phyloP scores from a whole-genome alignment of 2,888 invertebrate genomes.

The Zygogramma bicolorata region DNA sequence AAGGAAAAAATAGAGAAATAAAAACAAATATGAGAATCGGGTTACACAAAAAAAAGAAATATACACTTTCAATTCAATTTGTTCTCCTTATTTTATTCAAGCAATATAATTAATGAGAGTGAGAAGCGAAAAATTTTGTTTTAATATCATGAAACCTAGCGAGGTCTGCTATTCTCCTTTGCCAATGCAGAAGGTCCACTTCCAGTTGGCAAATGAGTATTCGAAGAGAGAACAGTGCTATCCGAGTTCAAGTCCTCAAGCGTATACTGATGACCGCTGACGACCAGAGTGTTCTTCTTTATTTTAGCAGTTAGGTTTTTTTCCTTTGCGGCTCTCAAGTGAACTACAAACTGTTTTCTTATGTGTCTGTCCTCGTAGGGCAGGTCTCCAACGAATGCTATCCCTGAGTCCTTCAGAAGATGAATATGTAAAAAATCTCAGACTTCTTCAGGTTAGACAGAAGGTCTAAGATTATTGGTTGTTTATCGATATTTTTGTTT shows the following conservation, averaged over 20 bases:
- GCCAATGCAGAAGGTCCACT: too few species aligned
- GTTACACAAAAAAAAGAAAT: too few species aligned
- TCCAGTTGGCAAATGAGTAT: too few species aligned
- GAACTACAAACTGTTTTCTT: background rate
- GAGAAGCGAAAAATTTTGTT: too few species aligned
- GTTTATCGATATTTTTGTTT: background rate
- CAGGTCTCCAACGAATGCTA: background rate
- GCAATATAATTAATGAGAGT: too few species aligned
- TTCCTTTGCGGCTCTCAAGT: background rate
- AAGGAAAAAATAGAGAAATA: too few species aligned
- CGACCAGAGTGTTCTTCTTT: background rate
- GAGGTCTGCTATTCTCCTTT: too few species aligned
- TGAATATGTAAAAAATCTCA: background rate
- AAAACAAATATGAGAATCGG: too few species aligned
- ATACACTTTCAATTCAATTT: too few species aligned
- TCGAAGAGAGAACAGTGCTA: too few species aligned
- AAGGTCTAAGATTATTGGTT: background rate
- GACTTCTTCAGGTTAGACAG: background rate
- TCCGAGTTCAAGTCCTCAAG: background rate
- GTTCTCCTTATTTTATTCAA: too few species aligned
- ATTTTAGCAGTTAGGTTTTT: background rate
- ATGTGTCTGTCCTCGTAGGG: background rate
- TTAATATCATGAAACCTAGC: too few species aligned
- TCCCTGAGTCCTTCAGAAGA: background rate
- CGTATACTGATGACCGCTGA: background rate